Evolutionary conservation across 2,797 vertebrate genomes (phyloP), one percentile per base, ranked within the genome.

Genomic region (Urocyon cinereoargenteus): DNA sequence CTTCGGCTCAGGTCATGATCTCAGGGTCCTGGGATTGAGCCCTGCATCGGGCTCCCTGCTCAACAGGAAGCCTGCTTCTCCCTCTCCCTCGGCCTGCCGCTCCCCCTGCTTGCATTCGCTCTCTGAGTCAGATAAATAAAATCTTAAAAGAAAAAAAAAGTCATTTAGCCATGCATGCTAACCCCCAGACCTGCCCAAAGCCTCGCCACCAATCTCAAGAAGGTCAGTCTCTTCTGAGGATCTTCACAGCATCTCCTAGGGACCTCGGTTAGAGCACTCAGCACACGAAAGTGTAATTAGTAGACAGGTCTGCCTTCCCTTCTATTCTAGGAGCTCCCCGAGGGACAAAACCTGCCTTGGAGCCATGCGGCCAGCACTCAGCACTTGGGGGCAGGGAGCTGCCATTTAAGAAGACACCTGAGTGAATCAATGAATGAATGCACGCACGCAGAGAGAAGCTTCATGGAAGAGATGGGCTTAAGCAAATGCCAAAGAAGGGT

Each of bases 381-480:
- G 57, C 36, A 4, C 0, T 34, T 11, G n/a, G 16, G 64, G 57
- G 5, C 16, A n/a, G 51, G 34, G 90, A 57, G 31, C 59, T 34
- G 78, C 68, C 64, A 31, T 19, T 18, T 1, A 59, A 18, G 62
- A 84, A 93, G 84, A 57, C 12, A 12, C 36, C 15, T 5, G n/a
- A 59, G 45, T 16, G 89, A 55, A 34, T 28, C 6, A 68, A 21
- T 1, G 36, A 3, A 9, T 8, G 19, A 8, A 34, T 22, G 36
- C 0, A 3, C 0, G 4, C 4, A 1, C 45, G 24, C 40, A 16
- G 5, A 9, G 0, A 24, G 53, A 45, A 45, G 62, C 57, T 51
- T 19, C 26, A 1, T 2, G 72, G 51, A 14, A 18, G 90, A 7
- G 19, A 24, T 5, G 5, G 26, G 57, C 64, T 15, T 70, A 3